Percentiles rank a stretch among this genome's conserved stretches.
phyloP scores from a whole-genome alignment of 2,888 invertebrate genomes.

The Luffia ferchaultella region DNA sequence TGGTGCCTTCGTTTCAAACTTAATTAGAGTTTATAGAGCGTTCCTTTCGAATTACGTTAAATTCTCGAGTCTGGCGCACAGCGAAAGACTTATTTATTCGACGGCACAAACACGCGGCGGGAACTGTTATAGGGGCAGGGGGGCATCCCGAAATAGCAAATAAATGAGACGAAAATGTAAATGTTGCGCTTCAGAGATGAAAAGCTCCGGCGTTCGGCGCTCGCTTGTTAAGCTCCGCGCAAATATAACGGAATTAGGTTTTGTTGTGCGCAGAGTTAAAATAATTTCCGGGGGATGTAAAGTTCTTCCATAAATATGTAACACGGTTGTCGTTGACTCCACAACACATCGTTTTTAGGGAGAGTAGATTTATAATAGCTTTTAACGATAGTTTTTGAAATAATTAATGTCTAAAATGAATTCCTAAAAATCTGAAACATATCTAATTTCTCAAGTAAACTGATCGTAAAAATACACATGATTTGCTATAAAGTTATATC shows the following conservation, averaged over 20 bases:
- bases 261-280: constrained; percentile 27
- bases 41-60: constrained; percentile 62
- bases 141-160: constrained; percentile 62
- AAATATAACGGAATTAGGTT: constrained; percentile 64
- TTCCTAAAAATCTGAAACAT: no score
- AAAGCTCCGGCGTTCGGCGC: constrained; percentile 46
- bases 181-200: constrained; percentile 66
- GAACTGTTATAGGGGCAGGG: constrained; percentile 22
- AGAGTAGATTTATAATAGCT: no score
- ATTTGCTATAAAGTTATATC: no score
- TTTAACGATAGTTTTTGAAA: no score
- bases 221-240: constrained; percentile 61
- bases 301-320: not conserved
- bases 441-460: no score
- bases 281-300: constrained; percentile 47
- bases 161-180: constrained; percentile 68
- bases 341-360: no score
- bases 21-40: constrained; percentile 67
- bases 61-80: constrained; percentile 51
- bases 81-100: constrained; percentile 60
- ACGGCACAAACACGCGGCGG: constrained; percentile 25
- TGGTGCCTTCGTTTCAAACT: constrained; percentile 62
- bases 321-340: no score
- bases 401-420: no score
- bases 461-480: no score